Conservation (phyloP, 1,140 invertebrate genomes). For the Drosophila insularis region DNA sequence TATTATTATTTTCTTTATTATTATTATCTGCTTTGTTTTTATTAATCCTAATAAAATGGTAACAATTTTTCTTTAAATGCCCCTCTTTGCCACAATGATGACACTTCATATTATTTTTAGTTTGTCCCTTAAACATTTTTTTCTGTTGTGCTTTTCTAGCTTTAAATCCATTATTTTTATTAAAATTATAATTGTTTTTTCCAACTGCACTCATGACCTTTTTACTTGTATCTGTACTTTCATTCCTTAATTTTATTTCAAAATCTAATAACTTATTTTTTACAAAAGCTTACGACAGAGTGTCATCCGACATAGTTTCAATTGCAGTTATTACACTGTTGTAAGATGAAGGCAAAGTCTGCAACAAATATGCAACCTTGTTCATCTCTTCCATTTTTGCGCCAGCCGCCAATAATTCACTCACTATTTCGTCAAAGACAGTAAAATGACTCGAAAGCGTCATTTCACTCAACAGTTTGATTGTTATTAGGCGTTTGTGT, state of each 20-base stretch:
- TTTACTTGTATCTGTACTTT: too few relatives aligned
- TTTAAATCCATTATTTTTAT: too few relatives aligned
- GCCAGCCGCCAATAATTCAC: slow-evolving; percentile 73
- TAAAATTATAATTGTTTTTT: too few relatives aligned
- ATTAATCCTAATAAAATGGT: slow-evolving; percentile 59
- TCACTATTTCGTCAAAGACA: slow-evolving; percentile 75
- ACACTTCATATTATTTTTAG: background rate
- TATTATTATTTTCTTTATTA: slow-evolving; percentile 15
- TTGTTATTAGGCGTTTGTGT: slow-evolving; percentile 70
- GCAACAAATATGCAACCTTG: slow-evolving; percentile 76
- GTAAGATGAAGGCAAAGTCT: slow-evolving; percentile 74
- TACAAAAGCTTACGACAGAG: slow-evolving; percentile 76
- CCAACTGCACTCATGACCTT: too few relatives aligned
- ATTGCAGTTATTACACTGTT: slow-evolving; percentile 81
- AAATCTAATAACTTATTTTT: slow-evolving; percentile 71
- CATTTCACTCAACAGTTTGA: slow-evolving; percentile 77
- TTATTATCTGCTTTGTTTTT: background rate
- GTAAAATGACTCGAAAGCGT: slow-evolving; percentile 68
- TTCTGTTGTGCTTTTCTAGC: too few relatives aligned
- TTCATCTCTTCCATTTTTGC: slow-evolving; percentile 78
- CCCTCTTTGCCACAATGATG: background rate
- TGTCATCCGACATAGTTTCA: slow-evolving; percentile 77
- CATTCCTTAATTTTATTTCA: too few relatives aligned
- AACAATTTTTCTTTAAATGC: slow-evolving; percentile 43
- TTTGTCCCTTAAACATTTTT: too few relatives aligned